Evolutionary conservation across 2,888 invertebrate genomes (phyloP), one percentile per base, ranked within the genome.

Genomic region (Andrena fulva): DNA sequence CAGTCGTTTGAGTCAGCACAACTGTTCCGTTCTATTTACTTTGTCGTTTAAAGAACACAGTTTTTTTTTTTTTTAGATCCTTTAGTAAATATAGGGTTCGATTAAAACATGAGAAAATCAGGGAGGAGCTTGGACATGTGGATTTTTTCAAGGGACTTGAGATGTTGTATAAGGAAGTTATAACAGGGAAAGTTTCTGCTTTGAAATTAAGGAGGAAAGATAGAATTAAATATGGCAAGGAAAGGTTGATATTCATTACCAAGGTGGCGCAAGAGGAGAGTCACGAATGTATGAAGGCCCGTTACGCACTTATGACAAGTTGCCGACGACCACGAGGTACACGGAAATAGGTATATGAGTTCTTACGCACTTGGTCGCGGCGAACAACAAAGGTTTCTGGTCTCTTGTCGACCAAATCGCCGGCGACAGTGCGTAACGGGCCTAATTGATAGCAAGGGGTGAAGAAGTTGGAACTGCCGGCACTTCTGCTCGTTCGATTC

Each of bases 401-500:
- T 42, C 16, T 16, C 42, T 0, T 42, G 16, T 42, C 4, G 42
- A 4, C 42, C 12, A 42, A 42, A 16, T 42, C 42, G 12, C 42
- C 12, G 0, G 42, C 12, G 31, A 31, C 16, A n/a, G n/a, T 60
- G 7, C 2, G 29, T 6, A 7, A 31, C n/a, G n/a, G 12, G 35
- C 5, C 8, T 74, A 67, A 66, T 73, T 67, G 66, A 74, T 67
- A 67, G 7, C 0, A 24, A n/a, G n/a, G n/a, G 29, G 24, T 5
- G 31, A 31, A 48, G 6, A 27, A 59, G 33, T 35, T 60, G 10
- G 29, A 67, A 72, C n/a, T 74, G 35, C 8, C 5, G 20, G 31
- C 67, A 62, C 50, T 79, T 52, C 31, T 79, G 62, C 8, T 42
- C 33, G 12, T 70, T 29, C 60, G 72, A 77, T 86, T 70, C 73